phyloP scores from a whole-genome alignment of 1,140 invertebrate genomes.

The Orius insidiosus region DNA sequence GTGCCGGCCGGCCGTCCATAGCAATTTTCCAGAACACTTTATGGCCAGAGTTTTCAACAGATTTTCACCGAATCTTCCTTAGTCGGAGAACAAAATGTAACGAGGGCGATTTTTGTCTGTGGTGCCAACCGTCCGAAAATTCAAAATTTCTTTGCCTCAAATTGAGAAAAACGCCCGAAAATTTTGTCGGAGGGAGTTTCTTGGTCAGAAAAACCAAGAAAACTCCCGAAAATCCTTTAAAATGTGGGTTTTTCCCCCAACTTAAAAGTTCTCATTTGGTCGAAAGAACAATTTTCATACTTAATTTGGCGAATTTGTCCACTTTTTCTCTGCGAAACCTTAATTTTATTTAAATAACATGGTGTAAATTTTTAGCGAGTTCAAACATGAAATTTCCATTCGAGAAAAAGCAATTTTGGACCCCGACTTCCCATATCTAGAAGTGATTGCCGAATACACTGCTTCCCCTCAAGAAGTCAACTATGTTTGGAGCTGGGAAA shows the following conservation, averaged over 20 bases:
- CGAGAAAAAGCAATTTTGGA: constrained; percentile 45
- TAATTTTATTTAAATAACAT: background rate
- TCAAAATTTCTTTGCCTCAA: too few relatives aligned
- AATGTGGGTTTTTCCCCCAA: background rate
- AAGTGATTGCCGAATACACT: constrained; percentile 53
- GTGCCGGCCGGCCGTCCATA: too few relatives aligned
- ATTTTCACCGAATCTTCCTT: too few relatives aligned
- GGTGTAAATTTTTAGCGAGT: constrained; percentile 14
- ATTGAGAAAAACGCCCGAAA: too few relatives aligned
- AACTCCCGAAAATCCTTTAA: background rate
- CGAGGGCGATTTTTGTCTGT: too few relatives aligned
- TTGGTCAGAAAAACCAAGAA: background rate
- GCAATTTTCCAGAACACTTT: constrained; percentile 24
- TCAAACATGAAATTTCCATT: constrained; percentile 46
- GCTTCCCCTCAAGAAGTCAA: constrained; percentile 1
- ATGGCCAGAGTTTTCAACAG: constrained; percentile 52
- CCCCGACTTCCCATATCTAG: constrained; percentile 47
- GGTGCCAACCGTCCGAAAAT: too few relatives aligned
- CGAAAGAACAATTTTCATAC: background rate
- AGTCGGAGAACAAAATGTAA: too few relatives aligned
- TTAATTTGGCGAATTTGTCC: background rate
- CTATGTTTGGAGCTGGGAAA: constrained; percentile 38
- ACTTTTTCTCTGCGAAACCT: background rate
- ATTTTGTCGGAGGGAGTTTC: too few relatives aligned
- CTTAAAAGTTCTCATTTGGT: background rate